Conservation (phyloP, 1,140 invertebrate genomes). For the Mamestra configurata region DNA sequence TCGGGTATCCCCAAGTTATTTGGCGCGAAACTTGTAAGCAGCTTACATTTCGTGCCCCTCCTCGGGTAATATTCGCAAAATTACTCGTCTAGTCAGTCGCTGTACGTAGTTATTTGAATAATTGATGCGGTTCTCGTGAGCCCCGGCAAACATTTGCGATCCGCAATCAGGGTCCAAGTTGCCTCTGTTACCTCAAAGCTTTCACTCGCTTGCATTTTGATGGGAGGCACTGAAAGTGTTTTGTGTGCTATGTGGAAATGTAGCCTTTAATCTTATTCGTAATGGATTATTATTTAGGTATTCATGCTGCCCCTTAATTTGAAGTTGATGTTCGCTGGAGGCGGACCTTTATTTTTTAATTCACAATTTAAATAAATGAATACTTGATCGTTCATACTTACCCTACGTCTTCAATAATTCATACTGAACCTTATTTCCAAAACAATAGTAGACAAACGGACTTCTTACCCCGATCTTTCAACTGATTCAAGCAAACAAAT, state of each 20-base stretch:
- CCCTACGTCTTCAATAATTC: neutral
- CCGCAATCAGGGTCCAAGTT: constrained; percentile 80
- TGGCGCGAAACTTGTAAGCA: constrained; percentile 73
- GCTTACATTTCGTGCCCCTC: constrained; percentile 69
- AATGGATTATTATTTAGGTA: constrained; percentile 35
- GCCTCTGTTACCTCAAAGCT: constrained; percentile 68
- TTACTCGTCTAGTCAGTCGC: constrained; percentile 79
- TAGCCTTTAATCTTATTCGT: constrained; percentile 25
- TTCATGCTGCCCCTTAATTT: constrained; percentile 14
- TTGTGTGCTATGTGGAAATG: constrained; percentile 47
- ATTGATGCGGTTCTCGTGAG: constrained; percentile 77
- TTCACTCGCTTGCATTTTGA: constrained; percentile 66
- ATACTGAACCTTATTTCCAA: neutral
- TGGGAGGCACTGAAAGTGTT: constrained; percentile 54
- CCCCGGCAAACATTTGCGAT: constrained; percentile 79
- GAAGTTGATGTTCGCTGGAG: neutral
- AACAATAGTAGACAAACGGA: too few species aligned
- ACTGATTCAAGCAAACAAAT: neutral
- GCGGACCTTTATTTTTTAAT: constrained; percentile 17
- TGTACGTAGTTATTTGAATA: constrained; percentile 82
- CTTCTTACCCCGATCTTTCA: neutral
- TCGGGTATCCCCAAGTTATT: constrained; percentile 69
- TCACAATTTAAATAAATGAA: constrained; percentile 12
- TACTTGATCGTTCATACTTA: neutral
- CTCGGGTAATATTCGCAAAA: constrained; percentile 76